Evolutionary conservation across 2,888 invertebrate species (phyloP).

Genomic region (Dynastes maya): DNA sequence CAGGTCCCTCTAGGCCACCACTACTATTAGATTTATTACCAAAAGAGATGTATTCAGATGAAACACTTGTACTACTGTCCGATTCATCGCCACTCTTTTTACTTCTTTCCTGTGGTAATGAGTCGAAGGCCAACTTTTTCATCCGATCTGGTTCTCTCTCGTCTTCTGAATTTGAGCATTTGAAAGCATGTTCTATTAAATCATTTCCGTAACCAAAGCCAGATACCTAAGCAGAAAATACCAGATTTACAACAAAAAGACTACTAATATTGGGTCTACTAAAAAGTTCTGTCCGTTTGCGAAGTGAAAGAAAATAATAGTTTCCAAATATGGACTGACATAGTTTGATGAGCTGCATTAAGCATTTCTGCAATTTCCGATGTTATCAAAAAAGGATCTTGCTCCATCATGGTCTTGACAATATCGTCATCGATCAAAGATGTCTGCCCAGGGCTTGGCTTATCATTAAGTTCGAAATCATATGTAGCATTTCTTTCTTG

Average conservation of each 20-base stretch:
- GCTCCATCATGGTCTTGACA: too few relatives aligned
- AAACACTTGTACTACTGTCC: conserved; percentile 14
- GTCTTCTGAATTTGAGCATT: conserved; percentile 18
- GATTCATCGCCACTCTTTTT: conserved; percentile 28
- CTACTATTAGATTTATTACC: conserved; percentile 14
- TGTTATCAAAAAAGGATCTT: too few relatives aligned
- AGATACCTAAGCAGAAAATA: conserved; percentile 27
- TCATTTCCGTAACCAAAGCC: conserved; percentile 46
- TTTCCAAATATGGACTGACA: too few relatives aligned
- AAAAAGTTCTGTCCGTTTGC: too few relatives aligned
- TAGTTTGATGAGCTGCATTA: too few relatives aligned
- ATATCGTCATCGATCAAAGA: too few relatives aligned
- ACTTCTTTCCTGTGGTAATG: not conserved
- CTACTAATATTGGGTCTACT: too few relatives aligned
- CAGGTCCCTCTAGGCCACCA: not conserved
- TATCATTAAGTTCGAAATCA: too few relatives aligned
- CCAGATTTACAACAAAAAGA: not conserved
- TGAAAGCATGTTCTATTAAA: conserved; percentile 44
- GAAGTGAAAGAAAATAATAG: too few relatives aligned
- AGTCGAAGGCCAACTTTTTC: conserved; percentile 29
- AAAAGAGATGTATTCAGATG: conserved; percentile 12
- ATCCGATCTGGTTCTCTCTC: conserved; percentile 19
- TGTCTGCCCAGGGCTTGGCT: too few relatives aligned
- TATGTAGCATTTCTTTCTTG: too few relatives aligned
- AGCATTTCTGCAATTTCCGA: too few relatives aligned